Evolutionary conservation across 2,888 invertebrate species (phyloP), one percentile per base, ranked within the genome.

Genomic region (Diloba caeruleocephala): DNA sequence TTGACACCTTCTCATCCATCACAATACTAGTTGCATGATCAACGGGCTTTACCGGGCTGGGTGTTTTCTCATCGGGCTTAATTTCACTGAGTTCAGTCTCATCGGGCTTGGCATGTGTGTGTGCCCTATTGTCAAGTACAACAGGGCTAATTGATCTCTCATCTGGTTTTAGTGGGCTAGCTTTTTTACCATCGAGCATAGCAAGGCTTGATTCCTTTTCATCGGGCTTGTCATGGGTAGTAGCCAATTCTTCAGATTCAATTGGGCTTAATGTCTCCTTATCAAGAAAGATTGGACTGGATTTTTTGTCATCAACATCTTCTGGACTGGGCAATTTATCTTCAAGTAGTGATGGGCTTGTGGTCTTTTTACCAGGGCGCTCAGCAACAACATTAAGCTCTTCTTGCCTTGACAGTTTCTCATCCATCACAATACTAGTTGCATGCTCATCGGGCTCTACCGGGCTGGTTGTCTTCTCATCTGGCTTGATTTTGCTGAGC

Each of bases 71-170:
- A 1, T 39, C 45, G 3, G 28, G 6, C 14, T 10, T 32, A 1
- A n/a, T 1, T 42, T 44, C 0, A 19, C 5, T 19, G 19, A 19
- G 19, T 19, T 19, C 23, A 13, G 58, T 56, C 0, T 58, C 42
- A 12, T 62, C 53, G 0, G 44, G 29, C 17, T 52, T 48, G 1
- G 34, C 29, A 0, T 56, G 52, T 17, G 60, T 71, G 0, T 49
- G 26, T 0, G 7, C 31, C 8, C 61, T 60, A 0, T 59, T 52
- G 0, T 49, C 51, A n/a, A 49, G 55, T 8, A 55, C 46, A 1
- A 32, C n/a, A 4, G 42, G 36, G 8, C 51, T 61, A 0, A 54
- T 31, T 14, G 8, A 23, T 2, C 43, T 53, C 1, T 52, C 37
- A 0, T 21, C 39, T 12, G 32, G 34, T 0, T 6, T 9, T 0